A percentile compares a stretch with the other conserved stretches of the same genome.
Conservation (phyloP, 1,140 invertebrate genomes). For the Lepidurus couesii region DNA sequence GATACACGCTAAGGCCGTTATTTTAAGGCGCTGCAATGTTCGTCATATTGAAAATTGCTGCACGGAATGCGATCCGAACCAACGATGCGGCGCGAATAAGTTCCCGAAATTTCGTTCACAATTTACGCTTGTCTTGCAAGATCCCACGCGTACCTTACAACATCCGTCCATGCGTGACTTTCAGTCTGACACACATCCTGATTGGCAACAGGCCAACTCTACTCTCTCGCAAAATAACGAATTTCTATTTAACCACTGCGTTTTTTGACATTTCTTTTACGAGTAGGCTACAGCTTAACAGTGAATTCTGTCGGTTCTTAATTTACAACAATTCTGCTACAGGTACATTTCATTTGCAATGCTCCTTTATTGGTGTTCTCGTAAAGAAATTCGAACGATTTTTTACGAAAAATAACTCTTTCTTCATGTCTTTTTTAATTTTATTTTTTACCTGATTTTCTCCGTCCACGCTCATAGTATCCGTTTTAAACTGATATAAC, state of each 20-base stretch:
- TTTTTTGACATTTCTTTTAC: too few species aligned
- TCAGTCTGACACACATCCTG: conserved; percentile 14
- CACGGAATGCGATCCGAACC: too few species aligned
- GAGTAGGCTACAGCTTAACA: too few species aligned
- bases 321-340: too few species aligned
- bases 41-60: too few species aligned
- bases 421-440: neutral
- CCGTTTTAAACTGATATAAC: conserved; percentile 10
- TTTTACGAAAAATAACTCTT: too few species aligned
- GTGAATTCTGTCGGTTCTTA: too few species aligned
- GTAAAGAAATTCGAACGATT: too few species aligned
- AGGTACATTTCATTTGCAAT: too few species aligned
- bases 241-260: neutral
- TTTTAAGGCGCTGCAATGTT: neutral
- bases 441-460: neutral
- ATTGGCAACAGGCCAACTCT: neutral
- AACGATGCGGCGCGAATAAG: neutral
- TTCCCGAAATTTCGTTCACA: neutral
- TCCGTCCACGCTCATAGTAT: conserved; percentile 12
- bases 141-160: neutral
- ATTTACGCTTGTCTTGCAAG: neutral
- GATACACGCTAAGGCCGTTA: neutral
- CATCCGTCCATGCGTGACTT: conserved; percentile 4
- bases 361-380: too few species aligned
- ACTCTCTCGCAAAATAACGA: neutral